Percentiles rank a stretch among this genome's conserved stretches.
Conservation (phyloP, 1,140 invertebrate genomes). For the Eupristina koningsbergeri region DNA sequence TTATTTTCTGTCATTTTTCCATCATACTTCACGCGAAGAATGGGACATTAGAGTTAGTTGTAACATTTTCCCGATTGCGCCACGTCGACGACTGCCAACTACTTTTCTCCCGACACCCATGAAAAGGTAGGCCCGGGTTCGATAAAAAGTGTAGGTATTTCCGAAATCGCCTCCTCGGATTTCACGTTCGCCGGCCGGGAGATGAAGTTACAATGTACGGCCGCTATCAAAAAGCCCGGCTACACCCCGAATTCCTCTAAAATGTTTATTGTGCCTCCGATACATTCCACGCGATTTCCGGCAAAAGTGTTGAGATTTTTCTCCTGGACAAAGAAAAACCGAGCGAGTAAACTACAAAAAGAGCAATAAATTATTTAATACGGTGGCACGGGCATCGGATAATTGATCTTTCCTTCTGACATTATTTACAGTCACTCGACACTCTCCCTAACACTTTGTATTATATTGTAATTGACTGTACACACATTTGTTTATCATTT, state of each 20-base stretch:
- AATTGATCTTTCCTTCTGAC: too few species aligned
- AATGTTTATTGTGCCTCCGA: not conserved
- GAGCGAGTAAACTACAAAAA: too few species aligned
- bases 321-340: too few species aligned
- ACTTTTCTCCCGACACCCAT: too few species aligned
- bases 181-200: not conserved
- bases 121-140: not conserved
- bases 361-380: too few species aligned
- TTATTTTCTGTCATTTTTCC: slow-evolving; percentile 31
- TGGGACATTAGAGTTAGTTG: not conserved
- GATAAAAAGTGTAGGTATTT: slow-evolving; percentile 8
- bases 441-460: too few species aligned
- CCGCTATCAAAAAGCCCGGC: not conserved
- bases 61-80: not conserved
- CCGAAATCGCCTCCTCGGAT: not conserved
- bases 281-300: not conserved
- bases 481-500: too few species aligned
- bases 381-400: too few species aligned
- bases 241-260: not conserved
- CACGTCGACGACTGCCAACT: not conserved
- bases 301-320: too few species aligned
- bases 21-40: slow-evolving; percentile 21
- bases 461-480: too few species aligned
- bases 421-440: too few species aligned
- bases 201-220: not conserved